Conservation (phyloP, 2,888 invertebrate genomes). For the Gisinianus flammeolus region DNA sequence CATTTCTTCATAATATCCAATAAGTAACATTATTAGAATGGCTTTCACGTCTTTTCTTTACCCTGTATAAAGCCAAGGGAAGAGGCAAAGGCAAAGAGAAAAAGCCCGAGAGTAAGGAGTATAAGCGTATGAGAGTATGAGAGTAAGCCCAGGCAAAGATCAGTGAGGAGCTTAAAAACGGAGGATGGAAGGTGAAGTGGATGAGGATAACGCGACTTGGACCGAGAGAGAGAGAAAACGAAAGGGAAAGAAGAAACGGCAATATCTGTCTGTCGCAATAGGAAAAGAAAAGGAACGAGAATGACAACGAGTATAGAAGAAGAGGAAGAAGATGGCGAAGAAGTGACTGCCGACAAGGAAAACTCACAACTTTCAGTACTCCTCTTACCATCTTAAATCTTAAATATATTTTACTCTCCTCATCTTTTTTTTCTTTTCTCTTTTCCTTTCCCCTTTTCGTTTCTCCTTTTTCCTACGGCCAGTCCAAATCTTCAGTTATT, state of each 20-base stretch:
- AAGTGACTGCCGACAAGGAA: background rate
- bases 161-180: background rate
- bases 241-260: background rate
- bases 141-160: background rate
- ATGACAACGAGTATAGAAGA: background rate
- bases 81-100: no score
- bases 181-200: no score
- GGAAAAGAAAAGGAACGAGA: background rate
- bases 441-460: background rate
- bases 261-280: background rate
- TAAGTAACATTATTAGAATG: slow-evolving; percentile 21
- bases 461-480: background rate
- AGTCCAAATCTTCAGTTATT: background rate
- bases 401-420: slow-evolving; percentile 7
- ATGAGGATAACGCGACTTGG: background rate
- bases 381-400: background rate
- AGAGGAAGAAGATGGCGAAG: background rate
- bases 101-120: no score
- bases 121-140: no score
- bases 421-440: background rate
- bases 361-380: background rate
- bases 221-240: background rate
- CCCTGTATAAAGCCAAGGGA: background rate
- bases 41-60: slow-evolving; percentile 5
- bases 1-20: slow-evolving; percentile 8